Conservation (phyloP, 2,113 vertebrate species). For the Grus americana region DNA sequence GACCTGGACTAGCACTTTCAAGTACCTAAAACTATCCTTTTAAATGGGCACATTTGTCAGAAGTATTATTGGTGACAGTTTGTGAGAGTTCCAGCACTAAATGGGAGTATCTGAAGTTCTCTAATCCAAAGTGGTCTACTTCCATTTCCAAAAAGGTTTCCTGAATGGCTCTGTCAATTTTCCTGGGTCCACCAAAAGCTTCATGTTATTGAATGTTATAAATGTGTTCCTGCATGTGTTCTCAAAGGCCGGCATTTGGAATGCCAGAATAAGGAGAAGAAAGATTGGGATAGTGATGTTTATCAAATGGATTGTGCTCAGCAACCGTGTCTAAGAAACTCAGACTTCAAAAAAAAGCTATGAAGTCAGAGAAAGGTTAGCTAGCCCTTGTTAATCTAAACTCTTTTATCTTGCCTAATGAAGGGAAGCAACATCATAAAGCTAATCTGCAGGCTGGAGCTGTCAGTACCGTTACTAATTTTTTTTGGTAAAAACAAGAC, state of each 20-base stretch:
- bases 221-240: not conserved
- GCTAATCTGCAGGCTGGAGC: constrained; percentile 50
- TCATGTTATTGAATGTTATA: not conserved
- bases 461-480: not conserved
- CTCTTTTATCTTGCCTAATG: constrained; percentile 63
- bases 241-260: not conserved
- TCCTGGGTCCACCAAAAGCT: not conserved
- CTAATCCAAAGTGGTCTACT: not conserved
- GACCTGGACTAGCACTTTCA: not conserved
- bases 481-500: not conserved
- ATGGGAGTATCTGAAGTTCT: not conserved
- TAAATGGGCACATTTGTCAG: not conserved
- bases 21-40: not conserved
- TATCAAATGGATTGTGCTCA: constrained; percentile 48
- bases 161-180: not conserved
- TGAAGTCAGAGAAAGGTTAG: constrained; percentile 53
- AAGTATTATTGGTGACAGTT: not conserved
- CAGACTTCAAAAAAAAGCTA: constrained; percentile 44
- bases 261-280: not conserved
- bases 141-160: not conserved
- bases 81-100: not conserved
- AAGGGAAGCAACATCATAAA: constrained; percentile 48
- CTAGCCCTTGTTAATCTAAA: constrained; percentile 24
- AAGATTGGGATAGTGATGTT: not conserved
- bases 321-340: constrained; percentile 38